These are phyloP conservation scores for Smittia sp. DNA, from an alignment of 2,888 invertebrate genomes.

Conservation along the genomic window DNA sequence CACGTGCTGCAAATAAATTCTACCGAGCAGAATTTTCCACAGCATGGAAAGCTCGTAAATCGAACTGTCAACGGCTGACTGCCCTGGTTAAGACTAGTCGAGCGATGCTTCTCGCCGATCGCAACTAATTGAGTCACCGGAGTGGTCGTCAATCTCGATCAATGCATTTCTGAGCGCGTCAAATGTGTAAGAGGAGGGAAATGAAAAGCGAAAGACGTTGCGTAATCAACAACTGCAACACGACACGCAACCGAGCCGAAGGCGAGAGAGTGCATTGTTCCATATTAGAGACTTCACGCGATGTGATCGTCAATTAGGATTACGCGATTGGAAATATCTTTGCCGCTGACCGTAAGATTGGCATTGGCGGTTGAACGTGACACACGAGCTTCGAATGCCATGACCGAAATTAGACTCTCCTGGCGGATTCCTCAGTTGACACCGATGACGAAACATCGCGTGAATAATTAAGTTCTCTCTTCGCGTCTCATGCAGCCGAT, in stretches of 20 bases:
- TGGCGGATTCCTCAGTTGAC: not conserved
- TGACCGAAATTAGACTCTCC: no score
- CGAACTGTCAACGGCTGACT: not conserved
- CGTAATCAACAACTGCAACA: constrained; percentile 7
- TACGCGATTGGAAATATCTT: not conserved
- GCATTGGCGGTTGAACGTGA: constrained; percentile 11
- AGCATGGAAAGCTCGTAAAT: not conserved
- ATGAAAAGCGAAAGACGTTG: constrained; percentile 36
- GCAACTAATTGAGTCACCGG: not conserved
- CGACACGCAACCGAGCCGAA: not conserved
- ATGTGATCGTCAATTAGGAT: not conserved
- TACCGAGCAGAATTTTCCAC: not conserved
- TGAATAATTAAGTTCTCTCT: not conserved
- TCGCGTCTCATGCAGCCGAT: not conserved
- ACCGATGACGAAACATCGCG: not conserved
- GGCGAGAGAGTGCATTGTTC: constrained; percentile 30
- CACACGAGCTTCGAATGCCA: not conserved
- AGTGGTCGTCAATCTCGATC: not conserved
- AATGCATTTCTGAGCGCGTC: not conserved
- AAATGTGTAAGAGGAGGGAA: not conserved
- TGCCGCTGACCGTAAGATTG: not conserved
- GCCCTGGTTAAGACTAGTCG: not conserved
- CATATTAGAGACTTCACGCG: not conserved
- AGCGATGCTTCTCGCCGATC: not conserved
- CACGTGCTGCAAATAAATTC: constrained; percentile 19